Evolutionary conservation across 2,888 invertebrate species (phyloP).

Genomic region (Hoplodrina ambigua): DNA sequence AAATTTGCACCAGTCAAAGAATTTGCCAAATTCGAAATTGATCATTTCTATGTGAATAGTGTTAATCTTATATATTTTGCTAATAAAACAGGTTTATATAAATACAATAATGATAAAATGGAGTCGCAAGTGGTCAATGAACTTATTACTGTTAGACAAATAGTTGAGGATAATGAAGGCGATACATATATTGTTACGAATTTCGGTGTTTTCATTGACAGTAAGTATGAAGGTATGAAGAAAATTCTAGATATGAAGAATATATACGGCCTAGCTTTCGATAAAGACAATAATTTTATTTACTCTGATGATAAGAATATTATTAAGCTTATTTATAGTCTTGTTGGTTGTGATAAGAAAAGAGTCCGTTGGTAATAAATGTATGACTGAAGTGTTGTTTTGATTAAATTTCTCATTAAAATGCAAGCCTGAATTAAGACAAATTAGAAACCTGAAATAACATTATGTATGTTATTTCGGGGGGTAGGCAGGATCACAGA

Average conservation of each 20-base stretch:
- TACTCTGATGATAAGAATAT: slow-evolving; percentile 77
- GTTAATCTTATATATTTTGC: slow-evolving; percentile 73
- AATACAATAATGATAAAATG: slow-evolving; percentile 68
- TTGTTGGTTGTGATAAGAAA: slow-evolving; percentile 66
- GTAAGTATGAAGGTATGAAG: slow-evolving; percentile 63
- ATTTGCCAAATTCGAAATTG: slow-evolving; percentile 77
- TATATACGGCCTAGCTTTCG: slow-evolving; percentile 77
- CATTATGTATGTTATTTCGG: too few relatives aligned
- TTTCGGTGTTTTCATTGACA: slow-evolving; percentile 71
- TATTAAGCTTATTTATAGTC: slow-evolving; percentile 70
- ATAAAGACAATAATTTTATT: slow-evolving; percentile 78
- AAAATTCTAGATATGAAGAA: slow-evolving; percentile 73
- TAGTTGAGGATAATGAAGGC: slow-evolving; percentile 78
- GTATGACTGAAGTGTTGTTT: slow-evolving; percentile 1
- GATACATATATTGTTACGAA: slow-evolving; percentile 77
- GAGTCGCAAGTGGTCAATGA: slow-evolving; percentile 68
- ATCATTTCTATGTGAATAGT: slow-evolving; percentile 73
- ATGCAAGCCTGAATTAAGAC: too few relatives aligned
- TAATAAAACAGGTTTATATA: slow-evolving; percentile 78
- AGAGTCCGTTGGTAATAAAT: slow-evolving; percentile 47
- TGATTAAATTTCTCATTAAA: neutral
- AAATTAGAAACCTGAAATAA: too few relatives aligned
- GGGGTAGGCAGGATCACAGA: too few relatives aligned
- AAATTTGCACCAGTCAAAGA: slow-evolving; percentile 77
- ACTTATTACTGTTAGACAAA: slow-evolving; percentile 75